Evolutionary conservation across 2,888 invertebrate species (phyloP), one percentile per base, ranked within the genome.

Genomic region (Acrobasis suavella): DNA sequence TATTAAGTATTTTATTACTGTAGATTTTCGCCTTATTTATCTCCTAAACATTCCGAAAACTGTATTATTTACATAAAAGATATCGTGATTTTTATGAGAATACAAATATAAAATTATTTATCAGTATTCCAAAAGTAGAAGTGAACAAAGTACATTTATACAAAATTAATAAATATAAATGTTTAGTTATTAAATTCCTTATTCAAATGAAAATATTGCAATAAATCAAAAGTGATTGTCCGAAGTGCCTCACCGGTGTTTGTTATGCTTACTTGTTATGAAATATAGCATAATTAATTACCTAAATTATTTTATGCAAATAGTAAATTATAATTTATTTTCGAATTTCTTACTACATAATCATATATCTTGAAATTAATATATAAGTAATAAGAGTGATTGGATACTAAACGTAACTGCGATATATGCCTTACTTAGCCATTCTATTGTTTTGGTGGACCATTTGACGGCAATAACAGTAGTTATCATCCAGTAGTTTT

Each of bases 11-110:
- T 80, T 75, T 80, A 78, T 68, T 71, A 70, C 68, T 69, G 67
- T 75, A 72, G 69, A 56, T 56, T 74, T 71, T 77, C 70, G 75
- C 78, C 75, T 79, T 81, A 77, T 75, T n/a, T 76, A 73, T 77
- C 77, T 74, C 75, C 75, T 80, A 74, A 75, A 84, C 87, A 88
- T 88, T 88, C 88, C 87, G 83, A 78, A 73, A 72, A 70, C 65
- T 72, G 71, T 72, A 69, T 74, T 67, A 62, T 64, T 63, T 52
- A 60, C 54, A 58, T 50, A 51, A 52, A 58, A 59, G 39, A n/a
- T 62, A 32, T 58, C n/a, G 59, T 55, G 50, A 22, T 37, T 50
- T 39, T 50, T 55, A 56, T 58, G 22, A 50, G 50, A 56, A 60
- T 58, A 60, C 32, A 39, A 59, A 62, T 32, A 15, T 38, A 50